Conservation (phyloP, 2,797 vertebrate species). For the Tadarida brasiliensis region DNA sequence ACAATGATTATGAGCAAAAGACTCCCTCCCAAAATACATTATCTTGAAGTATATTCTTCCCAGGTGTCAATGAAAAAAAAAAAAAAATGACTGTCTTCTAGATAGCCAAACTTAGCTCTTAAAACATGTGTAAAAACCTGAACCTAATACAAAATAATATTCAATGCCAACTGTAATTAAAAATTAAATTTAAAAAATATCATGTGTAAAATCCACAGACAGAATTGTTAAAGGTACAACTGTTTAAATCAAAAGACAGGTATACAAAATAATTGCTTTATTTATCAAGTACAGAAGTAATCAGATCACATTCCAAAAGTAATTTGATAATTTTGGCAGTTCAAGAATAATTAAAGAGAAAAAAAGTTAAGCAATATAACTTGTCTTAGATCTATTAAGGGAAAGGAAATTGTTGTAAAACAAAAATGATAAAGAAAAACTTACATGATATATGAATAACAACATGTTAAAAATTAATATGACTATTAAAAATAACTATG, state of each 20-base stretch:
- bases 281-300: conserved; percentile 49
- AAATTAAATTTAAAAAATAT: neutral
- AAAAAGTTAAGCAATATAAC: neutral
- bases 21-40: conserved; percentile 12
- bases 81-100: conserved; percentile 19
- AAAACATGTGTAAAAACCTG: neutral
- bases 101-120: neutral
- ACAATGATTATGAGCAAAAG: conserved; percentile 7
- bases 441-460: neutral
- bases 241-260: conserved; percentile 33
- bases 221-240: conserved; percentile 28
- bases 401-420: conserved; percentile 47
- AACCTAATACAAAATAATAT: neutral
- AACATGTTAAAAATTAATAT: conserved; percentile 36
- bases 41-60: conserved; percentile 50
- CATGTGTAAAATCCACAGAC: conserved; percentile 4
- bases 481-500: neutral
- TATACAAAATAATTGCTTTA: conserved; percentile 46
- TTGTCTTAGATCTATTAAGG: conserved; percentile 33
- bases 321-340: conserved; percentile 38
- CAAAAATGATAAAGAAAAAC: neutral
- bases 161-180: neutral
- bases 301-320: conserved; percentile 20
- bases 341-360: neutral
- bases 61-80: neutral